Conservation (phyloP, 2,797 vertebrate species). For the Tiaroga cobitis region DNA sequence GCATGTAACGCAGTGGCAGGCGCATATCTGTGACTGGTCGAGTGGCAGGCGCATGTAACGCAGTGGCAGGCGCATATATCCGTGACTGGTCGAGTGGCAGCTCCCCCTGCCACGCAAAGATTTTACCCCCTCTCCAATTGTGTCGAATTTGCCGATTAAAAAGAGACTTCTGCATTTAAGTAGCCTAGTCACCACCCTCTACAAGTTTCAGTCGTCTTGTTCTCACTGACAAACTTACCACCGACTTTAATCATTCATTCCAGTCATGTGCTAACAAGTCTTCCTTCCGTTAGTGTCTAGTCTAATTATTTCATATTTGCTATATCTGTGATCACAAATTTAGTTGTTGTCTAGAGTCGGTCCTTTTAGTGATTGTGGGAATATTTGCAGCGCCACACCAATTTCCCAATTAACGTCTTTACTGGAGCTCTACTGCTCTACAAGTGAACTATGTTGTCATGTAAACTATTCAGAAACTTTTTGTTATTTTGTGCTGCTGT, state of each 20-base stretch:
- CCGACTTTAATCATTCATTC: background rate
- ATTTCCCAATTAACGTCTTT: background rate
- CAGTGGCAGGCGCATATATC: too few relatives aligned
- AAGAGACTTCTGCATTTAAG: background rate
- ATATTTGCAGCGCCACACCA: slow-evolving; percentile 3
- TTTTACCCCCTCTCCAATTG: too few relatives aligned
- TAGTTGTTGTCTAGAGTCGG: background rate
- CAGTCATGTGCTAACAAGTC: background rate
- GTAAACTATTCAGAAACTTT: background rate
- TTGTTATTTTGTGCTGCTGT: background rate
- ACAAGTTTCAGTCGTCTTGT: background rate
- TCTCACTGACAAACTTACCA: background rate
- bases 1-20: too few relatives aligned
- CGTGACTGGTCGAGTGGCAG: too few relatives aligned
- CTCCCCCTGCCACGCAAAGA: too few relatives aligned
- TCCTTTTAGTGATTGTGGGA: background rate
- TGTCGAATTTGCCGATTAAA: background rate
- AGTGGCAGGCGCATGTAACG: too few relatives aligned
- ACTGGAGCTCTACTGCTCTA: background rate
- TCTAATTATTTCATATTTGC: background rate
- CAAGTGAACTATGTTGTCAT: slow-evolving; percentile 1
- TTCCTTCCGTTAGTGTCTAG: background rate
- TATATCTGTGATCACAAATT: background rate
- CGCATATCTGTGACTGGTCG: too few relatives aligned
- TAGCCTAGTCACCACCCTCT: background rate